These are phyloP conservation scores for Xylocopa sonorina DNA, from an alignment of 1,140 invertebrate genomes.

Conservation along the genomic window DNA sequence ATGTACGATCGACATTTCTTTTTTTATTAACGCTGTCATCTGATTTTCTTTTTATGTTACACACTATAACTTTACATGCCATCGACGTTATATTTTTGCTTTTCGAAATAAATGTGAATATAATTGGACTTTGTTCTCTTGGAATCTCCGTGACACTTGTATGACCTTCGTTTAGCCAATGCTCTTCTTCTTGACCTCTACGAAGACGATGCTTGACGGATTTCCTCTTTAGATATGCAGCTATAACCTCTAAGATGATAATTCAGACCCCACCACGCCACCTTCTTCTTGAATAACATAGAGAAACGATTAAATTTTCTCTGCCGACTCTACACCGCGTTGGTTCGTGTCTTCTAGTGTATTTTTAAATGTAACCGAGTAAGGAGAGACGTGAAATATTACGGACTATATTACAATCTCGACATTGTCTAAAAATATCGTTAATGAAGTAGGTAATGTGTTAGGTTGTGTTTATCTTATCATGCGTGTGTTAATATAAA, in stretches of 20 bases:
- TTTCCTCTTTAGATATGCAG: conserved; percentile 9
- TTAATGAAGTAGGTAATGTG: not conserved
- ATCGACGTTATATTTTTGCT: not conserved
- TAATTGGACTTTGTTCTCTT: not conserved
- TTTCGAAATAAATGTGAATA: not conserved
- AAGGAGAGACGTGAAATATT: not conserved
- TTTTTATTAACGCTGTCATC: not conserved
- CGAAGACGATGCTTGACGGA: not conserved
- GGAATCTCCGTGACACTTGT: not conserved
- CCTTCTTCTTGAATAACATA: conserved; percentile 8
- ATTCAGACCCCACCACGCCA: not conserved
- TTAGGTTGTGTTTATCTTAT: conserved; percentile 7
- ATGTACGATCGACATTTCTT: not conserved
- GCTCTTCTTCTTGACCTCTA: not conserved
- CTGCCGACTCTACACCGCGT: not conserved
- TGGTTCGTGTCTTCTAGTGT: not conserved
- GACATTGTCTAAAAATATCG: not conserved
- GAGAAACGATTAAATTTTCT: not conserved
- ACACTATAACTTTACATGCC: not conserved
- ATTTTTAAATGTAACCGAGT: not conserved
- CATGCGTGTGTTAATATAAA: conserved; percentile 31
- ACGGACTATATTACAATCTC: conserved; percentile 9
- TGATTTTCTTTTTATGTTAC: not conserved
- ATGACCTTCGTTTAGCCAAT: not conserved
- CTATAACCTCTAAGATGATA: conserved; percentile 45